Base-by-base conservation (phyloP, 2,888 invertebrate genomes). In the Mongoloraphidia duomilia region DNA sequence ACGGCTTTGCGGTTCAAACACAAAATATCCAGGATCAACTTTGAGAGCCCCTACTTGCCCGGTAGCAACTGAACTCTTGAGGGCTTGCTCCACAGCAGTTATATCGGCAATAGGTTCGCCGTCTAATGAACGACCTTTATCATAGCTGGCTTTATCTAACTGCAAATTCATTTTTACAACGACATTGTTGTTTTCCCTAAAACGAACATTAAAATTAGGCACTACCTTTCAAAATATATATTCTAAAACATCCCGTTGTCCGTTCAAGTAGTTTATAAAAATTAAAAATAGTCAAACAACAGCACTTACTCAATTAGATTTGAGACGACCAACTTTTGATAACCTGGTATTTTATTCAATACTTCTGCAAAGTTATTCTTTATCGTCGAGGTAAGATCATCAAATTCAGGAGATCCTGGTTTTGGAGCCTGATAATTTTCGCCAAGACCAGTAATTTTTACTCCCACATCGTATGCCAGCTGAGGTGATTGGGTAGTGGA, bases 11-110 rank as follows among this genome's bases (percentile, higher is more conserved):
- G 85, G 77, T 59, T 80, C 77, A 58, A 89, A 80, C 47, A 82
- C 76, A 51, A 90, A 67, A 63, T 82, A 90, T 51, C 81, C 79
- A 0, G 90, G 88, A 65, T 93, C 90, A 1, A 92, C 81, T 26
- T 78, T 80, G 2, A 92, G 66, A 34, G 83, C 81, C 1, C 91
- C 92, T 8, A 90, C 81, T 58, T 73, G 75, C 6, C 90, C 91
- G 1, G 71, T 74, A 2, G 77, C 72, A 1, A 93, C 72, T 9
- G 83, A 82, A 40, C 85, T 83, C 51, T 75, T 67, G 2, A 92
- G 68, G 0, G 79, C 77, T 33, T 75, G 68, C 61, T 81, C 75
- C 59, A 67, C 58, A 6, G 26, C 26, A 26, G 26, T 26, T 12
- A 34, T 35, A 49, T 62, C 57, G 38, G 64, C 63, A 47, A 65